These are phyloP conservation scores for Ifrita kowaldi DNA, from an alignment of 2,113 vertebrate species.

Conservation along the genomic window DNA sequence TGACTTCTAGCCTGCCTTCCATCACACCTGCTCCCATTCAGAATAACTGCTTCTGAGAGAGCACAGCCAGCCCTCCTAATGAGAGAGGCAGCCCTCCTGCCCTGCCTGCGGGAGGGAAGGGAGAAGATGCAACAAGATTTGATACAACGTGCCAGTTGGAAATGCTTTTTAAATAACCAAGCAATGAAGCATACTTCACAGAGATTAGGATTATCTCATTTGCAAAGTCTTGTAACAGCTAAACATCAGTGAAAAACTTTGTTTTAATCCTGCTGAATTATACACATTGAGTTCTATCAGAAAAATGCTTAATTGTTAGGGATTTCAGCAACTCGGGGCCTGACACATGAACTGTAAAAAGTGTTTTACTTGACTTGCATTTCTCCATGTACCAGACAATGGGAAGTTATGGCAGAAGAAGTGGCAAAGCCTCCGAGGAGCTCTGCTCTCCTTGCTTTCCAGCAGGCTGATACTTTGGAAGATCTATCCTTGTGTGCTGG, in stretches of 20 bases:
- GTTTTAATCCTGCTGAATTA: background rate
- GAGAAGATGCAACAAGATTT: background rate
- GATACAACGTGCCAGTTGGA: background rate
- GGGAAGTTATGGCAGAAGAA: background rate
- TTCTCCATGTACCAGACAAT: background rate
- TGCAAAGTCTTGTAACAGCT: background rate
- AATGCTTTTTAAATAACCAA: background rate
- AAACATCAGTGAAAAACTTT: background rate
- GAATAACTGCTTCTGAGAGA: background rate
- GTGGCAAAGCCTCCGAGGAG: background rate
- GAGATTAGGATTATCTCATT: constrained; percentile 26
- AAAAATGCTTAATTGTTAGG: background rate
- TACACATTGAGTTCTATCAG: background rate
- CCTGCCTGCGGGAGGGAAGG: background rate
- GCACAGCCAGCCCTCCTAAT: background rate
- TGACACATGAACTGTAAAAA: background rate
- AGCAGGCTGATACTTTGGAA: background rate
- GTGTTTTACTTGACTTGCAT: background rate
- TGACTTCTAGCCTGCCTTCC: background rate
- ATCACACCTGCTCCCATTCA: background rate
- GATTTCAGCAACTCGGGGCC: background rate
- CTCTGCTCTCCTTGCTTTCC: background rate
- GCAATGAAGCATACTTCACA: background rate
- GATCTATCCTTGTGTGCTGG: background rate
- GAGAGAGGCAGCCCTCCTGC: background rate